Base-by-base conservation (phyloP, 2,888 invertebrate species). In the Antheraea assamensis region DNA sequence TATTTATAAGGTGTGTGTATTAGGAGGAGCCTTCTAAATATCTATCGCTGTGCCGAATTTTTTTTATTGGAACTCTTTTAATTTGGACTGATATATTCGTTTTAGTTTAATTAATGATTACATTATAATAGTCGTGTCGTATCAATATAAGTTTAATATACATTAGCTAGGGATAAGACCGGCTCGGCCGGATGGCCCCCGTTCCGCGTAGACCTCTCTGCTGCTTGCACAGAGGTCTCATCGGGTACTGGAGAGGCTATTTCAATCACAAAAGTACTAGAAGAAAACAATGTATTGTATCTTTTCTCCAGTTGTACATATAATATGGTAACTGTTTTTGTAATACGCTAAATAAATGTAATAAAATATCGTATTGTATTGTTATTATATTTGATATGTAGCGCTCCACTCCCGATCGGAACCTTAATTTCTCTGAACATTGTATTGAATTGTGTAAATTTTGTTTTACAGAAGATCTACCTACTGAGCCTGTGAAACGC, bases 201-300 rank as follows among this genome's bases (percentile, higher is more conserved):
- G 92, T 94, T 93, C 96, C 95, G 92, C 95, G 95, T 88, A 93
- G 95, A 89, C 95, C 93, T 92, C 95, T 95, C 90, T 95, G 96
- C 95, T 95, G 92, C 95, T 94, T 90, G 91, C 95, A 95, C 94
- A 96, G 96, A 95, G 96, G 96, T 96, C 96, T 96, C 95, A 96
- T 97, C 95, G 97, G 97, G 94, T 96, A 96, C 95, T 97, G 97
- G 97, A 97, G 96, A 95, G 97, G 97, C 95, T 97, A 96, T 96
- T 97, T 96, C 95, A 97, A 96, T 96, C 96, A 96, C 95, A 97
- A 96, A 95, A 96, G 96, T 93, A 95, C 96, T 95, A 96, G 96
- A 95, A 96, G 97, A 95, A 95, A 95, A 95, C 88, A 88, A 17
- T 92, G 92, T 92, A 93, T 92, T 93, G 91, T 91, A 94, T 90